Evolutionary conservation across 2,113 vertebrate genomes (phyloP), one percentile per base, ranked within the genome.

Genomic region (Alces alces): DNA sequence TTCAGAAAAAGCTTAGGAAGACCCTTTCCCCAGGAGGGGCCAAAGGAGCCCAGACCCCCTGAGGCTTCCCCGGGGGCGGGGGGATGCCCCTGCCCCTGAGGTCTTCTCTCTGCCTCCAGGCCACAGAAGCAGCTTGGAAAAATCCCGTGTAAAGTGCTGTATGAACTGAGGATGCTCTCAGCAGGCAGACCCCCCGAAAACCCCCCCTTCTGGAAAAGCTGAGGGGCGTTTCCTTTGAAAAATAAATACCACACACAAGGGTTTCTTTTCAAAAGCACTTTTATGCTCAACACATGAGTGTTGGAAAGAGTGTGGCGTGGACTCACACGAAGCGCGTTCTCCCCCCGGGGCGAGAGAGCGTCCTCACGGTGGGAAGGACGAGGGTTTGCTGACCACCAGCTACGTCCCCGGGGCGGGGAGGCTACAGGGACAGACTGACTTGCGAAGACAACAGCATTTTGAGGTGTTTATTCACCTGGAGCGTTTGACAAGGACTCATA

Each of bases 41-140:
- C 17, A 60, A 17, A 15, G 21, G 27, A 27, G 45, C 27, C 50
- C 33, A 23, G 57, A 11, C 7, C 12, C 13, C n/a, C 11, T 3
- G 4, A n/a, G 39, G 70, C 28, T 21, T 33, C 66, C 1, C 1
- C 1, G 33, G 33, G 28, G 3, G 47, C 47, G 13, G 55, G 60
- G 33, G 17, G 33, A 16, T 0, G 0, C 33, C 33, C 30, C 11
- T 2, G n/a, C 11, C 19, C 27, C 30, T 2, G 2, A n/a, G 9
- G 28, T 17, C 11, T 47, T 25, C 12, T 21, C 39, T 28, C 5
- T 8, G 58, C 21, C 85, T 66, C 79, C 80, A 14, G 64, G 64
- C 55, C 73, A 13, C 21, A 25, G 83, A 5, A 30, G 58, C 28
- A 25, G 33, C 15, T 12, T 1, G 0, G 16, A 30, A 9, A 7